phyloP scores from a whole-genome alignment of 2,113 vertebrate genomes.

The Trichomycterus rosablanca region DNA sequence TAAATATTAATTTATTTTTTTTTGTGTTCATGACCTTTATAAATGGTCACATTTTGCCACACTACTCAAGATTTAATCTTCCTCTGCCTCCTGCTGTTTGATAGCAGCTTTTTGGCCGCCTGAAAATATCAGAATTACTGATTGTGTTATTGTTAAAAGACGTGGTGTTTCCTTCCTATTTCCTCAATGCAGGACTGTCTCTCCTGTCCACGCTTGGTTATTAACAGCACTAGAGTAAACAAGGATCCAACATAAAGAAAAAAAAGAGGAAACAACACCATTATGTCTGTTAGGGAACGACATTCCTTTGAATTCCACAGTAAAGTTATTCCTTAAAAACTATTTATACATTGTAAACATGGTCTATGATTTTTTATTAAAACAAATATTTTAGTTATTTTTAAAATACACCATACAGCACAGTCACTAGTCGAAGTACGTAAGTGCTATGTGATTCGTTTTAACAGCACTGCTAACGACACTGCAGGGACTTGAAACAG shows the following conservation, averaged over 20 bases:
- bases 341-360: too few relatives aligned
- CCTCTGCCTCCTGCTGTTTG: neutral
- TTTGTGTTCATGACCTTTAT: conserved; percentile 2
- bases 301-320: neutral
- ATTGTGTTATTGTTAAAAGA: conserved; percentile 11
- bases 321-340: neutral
- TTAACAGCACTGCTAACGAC: neutral
- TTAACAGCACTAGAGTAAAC: conserved; percentile 3
- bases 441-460: neutral
- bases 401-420: too few relatives aligned
- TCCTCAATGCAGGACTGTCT: conserved; percentile 18
- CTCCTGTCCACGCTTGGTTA: neutral
- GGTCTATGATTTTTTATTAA: too few relatives aligned
- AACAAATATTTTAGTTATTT: too few relatives aligned
- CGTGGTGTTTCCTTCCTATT: conserved; percentile 18
- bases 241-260: neutral
- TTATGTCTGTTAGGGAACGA: neutral
- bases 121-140: neutral
- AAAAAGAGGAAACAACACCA: neutral
- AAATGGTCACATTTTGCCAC: neutral
- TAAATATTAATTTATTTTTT: neutral
- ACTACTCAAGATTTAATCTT: neutral
- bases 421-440: too few relatives aligned
- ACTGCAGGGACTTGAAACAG: neutral
- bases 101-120: too few relatives aligned